A percentile compares a stretch with the other conserved stretches of the same genome.
Evolutionary conservation across 2,797 vertebrate species (phyloP).

Genomic region (Megalops cyprinoides): DNA sequence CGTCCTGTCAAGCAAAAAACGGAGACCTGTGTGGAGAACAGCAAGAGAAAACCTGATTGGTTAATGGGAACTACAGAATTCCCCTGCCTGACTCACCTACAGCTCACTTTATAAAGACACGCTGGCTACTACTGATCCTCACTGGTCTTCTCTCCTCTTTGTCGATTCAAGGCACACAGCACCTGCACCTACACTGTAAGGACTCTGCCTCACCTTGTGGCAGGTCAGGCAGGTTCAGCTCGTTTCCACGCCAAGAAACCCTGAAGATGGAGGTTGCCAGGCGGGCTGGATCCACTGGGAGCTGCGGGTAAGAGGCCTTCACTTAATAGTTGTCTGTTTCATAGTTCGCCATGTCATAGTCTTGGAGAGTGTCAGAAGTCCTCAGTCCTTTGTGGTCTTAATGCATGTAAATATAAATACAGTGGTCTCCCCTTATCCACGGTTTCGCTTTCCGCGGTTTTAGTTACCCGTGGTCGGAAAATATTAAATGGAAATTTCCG

Average conservation of each 20-base stretch:
- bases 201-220: neutral
- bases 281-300: neutral
- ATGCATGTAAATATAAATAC: too few species aligned
- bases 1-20: conserved; percentile 36
- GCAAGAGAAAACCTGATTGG: conserved; percentile 30
- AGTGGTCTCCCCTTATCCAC: too few species aligned
- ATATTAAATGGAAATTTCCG: too few species aligned
- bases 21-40: conserved; percentile 33
- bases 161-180: conserved; percentile 32
- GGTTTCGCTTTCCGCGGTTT: too few species aligned
- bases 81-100: conserved; percentile 35
- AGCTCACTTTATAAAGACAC: conserved; percentile 9
- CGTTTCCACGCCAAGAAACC: neutral
- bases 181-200: neutral
- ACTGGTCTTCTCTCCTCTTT: conserved; percentile 41
- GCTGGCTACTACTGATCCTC: neutral
- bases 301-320: neutral
- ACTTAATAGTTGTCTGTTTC: neutral
- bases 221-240: neutral
- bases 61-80: conserved; percentile 34
- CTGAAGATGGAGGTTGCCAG: neutral
- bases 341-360: neutral
- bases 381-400: neutral
- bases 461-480: too few species aligned
- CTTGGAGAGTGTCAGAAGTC: too few species aligned